These are phyloP conservation scores for Zophobas atratus DNA, from an alignment of 1,140 invertebrate genomes.

Conservation along the genomic window DNA sequence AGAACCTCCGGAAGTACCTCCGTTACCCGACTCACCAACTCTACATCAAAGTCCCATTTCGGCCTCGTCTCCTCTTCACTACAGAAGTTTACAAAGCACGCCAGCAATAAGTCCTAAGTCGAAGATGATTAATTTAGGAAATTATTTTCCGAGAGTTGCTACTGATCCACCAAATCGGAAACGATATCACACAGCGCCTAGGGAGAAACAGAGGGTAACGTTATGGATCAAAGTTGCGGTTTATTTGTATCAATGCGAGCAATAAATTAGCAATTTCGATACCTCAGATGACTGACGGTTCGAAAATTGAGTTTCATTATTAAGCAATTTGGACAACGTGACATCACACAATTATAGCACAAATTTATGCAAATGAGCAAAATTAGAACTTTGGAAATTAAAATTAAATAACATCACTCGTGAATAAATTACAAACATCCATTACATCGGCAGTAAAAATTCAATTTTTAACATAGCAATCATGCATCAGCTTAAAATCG, in stretches of 20 bases:
- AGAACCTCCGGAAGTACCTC: constrained; percentile 63
- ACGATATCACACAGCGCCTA: constrained; percentile 74
- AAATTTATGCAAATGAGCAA: too few relatives aligned
- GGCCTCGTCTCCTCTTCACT: constrained; percentile 36
- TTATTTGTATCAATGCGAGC: constrained; percentile 21
- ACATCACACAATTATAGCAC: too few relatives aligned
- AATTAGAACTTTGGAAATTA: constrained; percentile 9
- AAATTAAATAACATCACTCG: background rate
- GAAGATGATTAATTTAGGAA: constrained; percentile 63
- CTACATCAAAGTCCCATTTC: constrained; percentile 51
- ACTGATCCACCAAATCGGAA: constrained; percentile 69
- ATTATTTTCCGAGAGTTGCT: constrained; percentile 64
- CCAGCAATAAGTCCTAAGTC: constrained; percentile 63
- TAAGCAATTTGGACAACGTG: too few relatives aligned
- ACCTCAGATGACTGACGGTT: constrained; percentile 22
- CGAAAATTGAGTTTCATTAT: constrained; percentile 13
- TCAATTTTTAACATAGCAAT: too few relatives aligned
- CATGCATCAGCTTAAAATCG: too few relatives aligned
- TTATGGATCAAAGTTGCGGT: constrained; percentile 45
- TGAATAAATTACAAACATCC: too few relatives aligned
- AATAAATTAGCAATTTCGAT: constrained; percentile 40
- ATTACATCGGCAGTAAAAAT: too few relatives aligned
- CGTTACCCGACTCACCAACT: constrained; percentile 60
- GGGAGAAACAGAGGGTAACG: constrained; percentile 74
- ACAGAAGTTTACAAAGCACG: constrained; percentile 64